These are phyloP conservation scores for Troides helena DNA, from an alignment of 2,888 invertebrate species.

Conservation along the genomic window DNA sequence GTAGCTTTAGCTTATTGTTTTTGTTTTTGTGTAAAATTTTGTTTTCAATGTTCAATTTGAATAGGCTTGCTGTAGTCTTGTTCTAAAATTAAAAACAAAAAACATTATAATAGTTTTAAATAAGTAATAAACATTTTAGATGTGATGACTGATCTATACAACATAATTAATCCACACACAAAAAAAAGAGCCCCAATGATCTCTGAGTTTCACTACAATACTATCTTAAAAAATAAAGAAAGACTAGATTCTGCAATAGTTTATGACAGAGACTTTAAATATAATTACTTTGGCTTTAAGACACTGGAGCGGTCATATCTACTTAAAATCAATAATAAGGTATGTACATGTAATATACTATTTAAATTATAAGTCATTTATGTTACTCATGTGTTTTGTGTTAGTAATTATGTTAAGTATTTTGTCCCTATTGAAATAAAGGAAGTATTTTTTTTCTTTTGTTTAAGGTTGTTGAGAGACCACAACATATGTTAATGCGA, in stretches of 20 bases:
- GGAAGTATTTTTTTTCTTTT: not conserved
- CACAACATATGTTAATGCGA: conserved; percentile 99
- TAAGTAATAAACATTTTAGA: conserved; percentile 80
- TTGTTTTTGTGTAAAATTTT: too few species aligned
- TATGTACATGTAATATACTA: conserved; percentile 36
- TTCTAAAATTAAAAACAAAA: not conserved
- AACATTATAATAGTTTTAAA: not conserved
- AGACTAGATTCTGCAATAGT: conserved; percentile 96
- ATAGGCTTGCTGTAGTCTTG: too few species aligned
- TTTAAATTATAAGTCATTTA: too few species aligned
- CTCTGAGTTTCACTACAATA: conserved; percentile 88
- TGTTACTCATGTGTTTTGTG: too few species aligned
- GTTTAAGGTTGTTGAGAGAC: conserved; percentile 90
- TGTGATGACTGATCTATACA: conserved; percentile 92
- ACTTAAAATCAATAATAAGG: conserved; percentile 92
- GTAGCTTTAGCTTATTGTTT: too few species aligned
- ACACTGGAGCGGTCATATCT: conserved; percentile 97
- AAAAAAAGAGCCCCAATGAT: conserved; percentile 90
- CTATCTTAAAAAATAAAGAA: conserved; percentile 93
- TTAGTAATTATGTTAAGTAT: too few species aligned
- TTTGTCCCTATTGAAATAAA: not conserved
- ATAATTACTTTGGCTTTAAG: conserved; percentile 99
- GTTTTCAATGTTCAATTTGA: too few species aligned
- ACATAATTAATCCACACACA: conserved; percentile 87
- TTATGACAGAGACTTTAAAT: conserved; percentile 97